These are phyloP conservation scores for Orthosia gothica DNA, from an alignment of 2,888 invertebrate genomes.

Conservation along the genomic window DNA sequence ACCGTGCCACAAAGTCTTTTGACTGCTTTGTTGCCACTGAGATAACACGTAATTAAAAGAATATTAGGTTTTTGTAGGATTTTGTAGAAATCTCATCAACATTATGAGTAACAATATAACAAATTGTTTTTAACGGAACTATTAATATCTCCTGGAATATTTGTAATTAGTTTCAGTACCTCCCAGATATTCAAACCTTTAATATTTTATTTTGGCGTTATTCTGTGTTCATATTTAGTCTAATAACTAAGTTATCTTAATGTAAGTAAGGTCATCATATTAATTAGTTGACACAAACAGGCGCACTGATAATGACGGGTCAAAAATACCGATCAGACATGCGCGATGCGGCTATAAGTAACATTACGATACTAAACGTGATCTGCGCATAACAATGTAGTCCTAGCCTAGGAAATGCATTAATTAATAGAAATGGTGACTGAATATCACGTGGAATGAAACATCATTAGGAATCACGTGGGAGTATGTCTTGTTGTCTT, in stretches of 20 bases:
- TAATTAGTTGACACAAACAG: slow-evolving; percentile 65
- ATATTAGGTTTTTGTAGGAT: no score
- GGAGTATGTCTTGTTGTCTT: neutral
- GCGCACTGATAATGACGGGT: slow-evolving; percentile 57
- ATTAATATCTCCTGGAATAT: no score
- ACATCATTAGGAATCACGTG: slow-evolving; percentile 11
- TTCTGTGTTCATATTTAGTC: neutral
- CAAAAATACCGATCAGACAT: slow-evolving; percentile 54
- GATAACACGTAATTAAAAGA: no score
- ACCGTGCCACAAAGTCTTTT: no score
- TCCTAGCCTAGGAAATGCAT: slow-evolving; percentile 7
- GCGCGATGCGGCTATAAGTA: neutral
- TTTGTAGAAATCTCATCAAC: no score
- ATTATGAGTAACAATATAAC: no score
- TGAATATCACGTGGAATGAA: slow-evolving; percentile 13
- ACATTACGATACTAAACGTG: slow-evolving; percentile 24
- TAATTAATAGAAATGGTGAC: neutral
- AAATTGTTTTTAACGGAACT: no score
- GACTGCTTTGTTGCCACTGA: no score
- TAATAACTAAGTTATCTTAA: slow-evolving; percentile 36
- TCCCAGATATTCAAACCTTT: neutral
- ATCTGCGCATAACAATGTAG: slow-evolving; percentile 18
- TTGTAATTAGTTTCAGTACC: no score
- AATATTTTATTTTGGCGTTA: neutral
- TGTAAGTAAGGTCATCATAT: slow-evolving; percentile 40